These are phyloP conservation scores for Silurus meridionalis DNA, from an alignment of 2,113 vertebrate species.

Conservation along the genomic window DNA sequence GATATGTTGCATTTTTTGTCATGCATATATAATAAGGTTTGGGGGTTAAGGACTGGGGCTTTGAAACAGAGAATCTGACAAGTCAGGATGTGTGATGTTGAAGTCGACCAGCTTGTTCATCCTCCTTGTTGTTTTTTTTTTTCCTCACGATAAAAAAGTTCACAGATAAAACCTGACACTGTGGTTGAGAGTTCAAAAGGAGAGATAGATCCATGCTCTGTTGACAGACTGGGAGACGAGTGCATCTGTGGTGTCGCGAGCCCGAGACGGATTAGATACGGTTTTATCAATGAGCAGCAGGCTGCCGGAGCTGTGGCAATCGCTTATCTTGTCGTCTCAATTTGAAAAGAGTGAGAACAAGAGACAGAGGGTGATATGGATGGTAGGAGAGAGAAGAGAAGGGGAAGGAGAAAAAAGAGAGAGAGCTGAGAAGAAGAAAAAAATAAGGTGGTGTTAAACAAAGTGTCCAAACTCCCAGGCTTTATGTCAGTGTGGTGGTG, in stretches of 20 bases:
- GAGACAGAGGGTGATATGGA: slow-evolving; percentile 53
- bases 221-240: slow-evolving; percentile 72
- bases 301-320: slow-evolving; percentile 67
- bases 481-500: slow-evolving; percentile 60
- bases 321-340: slow-evolving; percentile 74
- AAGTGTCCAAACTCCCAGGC: slow-evolving; percentile 7
- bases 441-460: slow-evolving; percentile 41
- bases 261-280: slow-evolving; percentile 75
- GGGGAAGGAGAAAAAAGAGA: slow-evolving; percentile 33
- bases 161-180: slow-evolving; percentile 68
- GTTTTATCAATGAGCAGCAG: slow-evolving; percentile 81
- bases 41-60: neutral
- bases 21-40: slow-evolving; percentile 47
- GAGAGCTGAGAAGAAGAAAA: slow-evolving; percentile 44
- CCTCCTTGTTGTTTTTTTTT: slow-evolving; percentile 39
- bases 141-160: slow-evolving; percentile 63
- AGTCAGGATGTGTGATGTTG: slow-evolving; percentile 13
- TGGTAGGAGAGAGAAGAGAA: slow-evolving; percentile 38
- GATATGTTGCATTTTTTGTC: neutral
- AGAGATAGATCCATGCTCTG: slow-evolving; percentile 70
- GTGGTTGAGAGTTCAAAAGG: slow-evolving; percentile 65
- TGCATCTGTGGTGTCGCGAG: slow-evolving; percentile 67
- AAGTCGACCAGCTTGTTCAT: slow-evolving; percentile 52
- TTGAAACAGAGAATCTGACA: slow-evolving; percentile 21
- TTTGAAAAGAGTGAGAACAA: slow-evolving; percentile 75